These are phyloP conservation scores for Allobates femoralis DNA, from an alignment of 2,797 vertebrate genomes.

Conservation along the genomic window DNA sequence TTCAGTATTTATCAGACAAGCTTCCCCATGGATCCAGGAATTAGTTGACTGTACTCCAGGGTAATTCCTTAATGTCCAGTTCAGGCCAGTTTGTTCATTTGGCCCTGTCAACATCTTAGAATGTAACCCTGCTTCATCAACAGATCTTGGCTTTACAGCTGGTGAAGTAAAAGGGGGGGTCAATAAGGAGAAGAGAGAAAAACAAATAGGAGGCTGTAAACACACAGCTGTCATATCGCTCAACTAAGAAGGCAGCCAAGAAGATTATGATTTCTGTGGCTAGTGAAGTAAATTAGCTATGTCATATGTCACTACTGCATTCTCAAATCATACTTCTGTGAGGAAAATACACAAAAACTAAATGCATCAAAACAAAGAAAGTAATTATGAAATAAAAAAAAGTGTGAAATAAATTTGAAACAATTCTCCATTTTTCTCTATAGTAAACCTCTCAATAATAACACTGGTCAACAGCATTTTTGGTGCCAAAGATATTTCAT, in stretches of 20 bases:
- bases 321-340: neutral
- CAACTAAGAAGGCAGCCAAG: constrained; percentile 5
- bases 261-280: constrained; percentile 10
- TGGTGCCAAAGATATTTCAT: no score
- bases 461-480: no score
- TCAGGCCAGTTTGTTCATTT: constrained; percentile 26
- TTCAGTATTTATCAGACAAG: neutral
- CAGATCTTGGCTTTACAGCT: constrained; percentile 23
- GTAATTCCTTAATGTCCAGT: constrained; percentile 21
- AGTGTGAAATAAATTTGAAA: neutral
- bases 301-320: neutral
- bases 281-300: neutral
- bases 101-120: constrained; percentile 32
- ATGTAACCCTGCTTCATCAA: neutral
- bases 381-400: neutral
- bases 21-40: neutral
- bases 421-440: neutral
- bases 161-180: neutral
- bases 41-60: constrained; percentile 21
- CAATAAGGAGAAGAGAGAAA: constrained; percentile 6
- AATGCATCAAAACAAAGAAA: neutral
- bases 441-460: no score
- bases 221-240: constrained; percentile 45
- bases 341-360: neutral
- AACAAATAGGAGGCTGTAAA: constrained; percentile 37